phyloP scores from a whole-genome alignment of 2,113 vertebrate species.

The Psammodynastes pulverulentus region DNA sequence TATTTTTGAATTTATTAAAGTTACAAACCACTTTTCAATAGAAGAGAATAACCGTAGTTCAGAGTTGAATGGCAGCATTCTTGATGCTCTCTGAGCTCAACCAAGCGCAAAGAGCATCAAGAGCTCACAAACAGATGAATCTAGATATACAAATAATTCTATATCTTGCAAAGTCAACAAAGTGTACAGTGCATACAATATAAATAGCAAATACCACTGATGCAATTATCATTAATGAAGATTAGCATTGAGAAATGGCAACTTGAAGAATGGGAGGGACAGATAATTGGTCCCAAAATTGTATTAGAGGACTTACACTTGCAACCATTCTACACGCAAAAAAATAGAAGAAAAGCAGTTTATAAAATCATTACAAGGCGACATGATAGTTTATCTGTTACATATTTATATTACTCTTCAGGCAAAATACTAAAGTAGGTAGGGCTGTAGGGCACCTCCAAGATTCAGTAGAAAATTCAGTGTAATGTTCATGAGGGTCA shows the following conservation, averaged over 20 bases:
- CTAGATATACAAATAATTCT: neutral
- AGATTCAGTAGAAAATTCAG: neutral
- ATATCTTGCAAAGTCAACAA: neutral
- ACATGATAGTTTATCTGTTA: neutral
- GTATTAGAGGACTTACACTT: neutral
- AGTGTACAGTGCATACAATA: neutral
- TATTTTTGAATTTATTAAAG: neutral
- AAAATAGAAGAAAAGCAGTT: neutral
- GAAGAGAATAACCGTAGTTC: neutral
- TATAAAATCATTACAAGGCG: neutral
- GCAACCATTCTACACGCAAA: neutral
- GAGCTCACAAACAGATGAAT: neutral
- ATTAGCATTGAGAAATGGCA: neutral
- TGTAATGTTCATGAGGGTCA: neutral
- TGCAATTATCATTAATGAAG: neutral
- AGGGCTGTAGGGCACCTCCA: neutral
- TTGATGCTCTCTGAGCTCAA: neutral
- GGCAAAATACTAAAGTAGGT: neutral
- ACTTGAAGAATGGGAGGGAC: neutral
- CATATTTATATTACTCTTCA: neutral
- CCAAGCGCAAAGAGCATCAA: neutral
- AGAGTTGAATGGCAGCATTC: neutral
- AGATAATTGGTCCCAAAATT: neutral
- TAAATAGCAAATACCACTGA: neutral
- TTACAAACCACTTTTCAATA: neutral